Conservation (phyloP, 2,113 vertebrate species). For the Esox niger region DNA sequence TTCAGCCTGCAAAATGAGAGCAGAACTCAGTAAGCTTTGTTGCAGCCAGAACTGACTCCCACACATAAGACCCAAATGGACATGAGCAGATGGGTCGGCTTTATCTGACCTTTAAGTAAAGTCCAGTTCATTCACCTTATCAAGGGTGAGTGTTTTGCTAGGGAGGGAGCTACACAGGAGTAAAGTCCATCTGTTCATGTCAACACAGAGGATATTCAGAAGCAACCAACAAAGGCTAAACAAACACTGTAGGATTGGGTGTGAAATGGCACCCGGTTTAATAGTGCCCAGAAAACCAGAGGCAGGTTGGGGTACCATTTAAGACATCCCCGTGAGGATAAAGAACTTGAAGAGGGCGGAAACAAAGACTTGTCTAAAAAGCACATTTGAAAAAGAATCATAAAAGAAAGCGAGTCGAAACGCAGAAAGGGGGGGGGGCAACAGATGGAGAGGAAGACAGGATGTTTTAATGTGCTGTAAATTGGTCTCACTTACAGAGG, state of each 20-base stretch:
- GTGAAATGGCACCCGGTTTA: too few species aligned
- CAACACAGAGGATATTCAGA: constrained; percentile 23
- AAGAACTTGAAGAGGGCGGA: background rate
- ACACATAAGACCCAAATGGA: background rate
- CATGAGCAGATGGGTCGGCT: too few species aligned
- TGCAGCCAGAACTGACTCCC: background rate
- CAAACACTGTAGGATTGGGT: constrained; percentile 9
- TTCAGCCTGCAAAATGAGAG: too few species aligned
- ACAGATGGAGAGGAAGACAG: background rate
- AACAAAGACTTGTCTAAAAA: background rate
- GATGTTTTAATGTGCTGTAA: constrained; percentile 1
- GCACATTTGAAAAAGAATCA: background rate
- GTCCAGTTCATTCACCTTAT: background rate
- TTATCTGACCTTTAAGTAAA: too few species aligned
- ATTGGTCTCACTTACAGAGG: background rate
- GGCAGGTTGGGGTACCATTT: background rate
- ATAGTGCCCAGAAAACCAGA: too few species aligned
- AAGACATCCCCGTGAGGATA: too few species aligned
- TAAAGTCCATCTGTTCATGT: constrained; percentile 58
- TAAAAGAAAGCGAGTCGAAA: background rate
- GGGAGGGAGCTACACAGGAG: background rate
- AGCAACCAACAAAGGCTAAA: constrained; percentile 28
- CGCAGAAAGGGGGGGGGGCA: background rate
- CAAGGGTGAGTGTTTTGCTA: background rate
- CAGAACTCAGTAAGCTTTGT: background rate